Base-by-base conservation (phyloP, 2,113 vertebrate species). In the Leiothrix lutea region DNA sequence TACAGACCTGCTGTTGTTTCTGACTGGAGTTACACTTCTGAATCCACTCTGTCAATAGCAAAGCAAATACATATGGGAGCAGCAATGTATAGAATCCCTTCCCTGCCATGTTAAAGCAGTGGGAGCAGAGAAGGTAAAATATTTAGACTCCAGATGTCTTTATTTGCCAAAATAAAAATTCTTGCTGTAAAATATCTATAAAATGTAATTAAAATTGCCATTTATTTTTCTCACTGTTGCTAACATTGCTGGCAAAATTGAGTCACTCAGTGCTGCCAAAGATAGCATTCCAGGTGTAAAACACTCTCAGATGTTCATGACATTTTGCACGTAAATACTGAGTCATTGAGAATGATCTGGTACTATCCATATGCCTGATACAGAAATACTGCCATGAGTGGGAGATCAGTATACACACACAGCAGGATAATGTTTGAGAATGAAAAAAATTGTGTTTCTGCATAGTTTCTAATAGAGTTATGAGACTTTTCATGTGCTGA, bases 111-210 rank as follows among this genome's bases (percentile, higher is more conserved):
- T 38, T 66, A 90, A 92, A 96, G 60, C 71, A 88, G 92, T 93
- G 75, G 93, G 92, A 96, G 82, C 35, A 53, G 54, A 78, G 60
- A 85, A 95, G 51, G 88, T 95, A 97, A 96, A 97, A 96, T 96
- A 96, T 97, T 95, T 97, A 95, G 93, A 92, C 90, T 96, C 93
- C 92, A 90, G 88, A 95, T 95, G 92, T 95, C 96, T 95, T 74
- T 94, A 94, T 96, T 96, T 95, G 93, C 67, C 92, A 95, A 96
- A 96, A 96, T 94, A 95, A 80, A 93, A 92, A 71, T 61, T 64
- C 57, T 90, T 60, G 56, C 75, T 53, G 45, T 73, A 86, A 93
- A 94, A 92, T 94, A 92, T 65, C 85, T 88, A 56, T 60, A 74
- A 95, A 92, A 96, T 70, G 44, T 64, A 95, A 96, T 96, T 97